phyloP scores from a whole-genome alignment of 1,140 invertebrate species.

The Drosophila jambulina region DNA sequence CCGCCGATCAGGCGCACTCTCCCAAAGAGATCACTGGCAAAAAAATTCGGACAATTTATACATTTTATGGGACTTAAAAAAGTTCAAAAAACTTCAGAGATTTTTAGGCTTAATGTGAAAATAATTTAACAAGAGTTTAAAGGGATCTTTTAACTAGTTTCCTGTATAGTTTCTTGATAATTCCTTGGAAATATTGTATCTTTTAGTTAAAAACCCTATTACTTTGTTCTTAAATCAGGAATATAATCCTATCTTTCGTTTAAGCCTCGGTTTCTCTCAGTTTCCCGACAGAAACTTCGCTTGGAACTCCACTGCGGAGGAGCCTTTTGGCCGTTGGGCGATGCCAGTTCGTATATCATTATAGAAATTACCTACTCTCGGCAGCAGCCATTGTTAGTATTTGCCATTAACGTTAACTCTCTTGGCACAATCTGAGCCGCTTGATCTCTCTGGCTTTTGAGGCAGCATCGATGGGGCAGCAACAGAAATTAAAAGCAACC shows the following conservation, averaged over 20 bases:
- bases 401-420: conserved; percentile 83
- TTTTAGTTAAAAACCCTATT: background rate
- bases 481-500: conserved; percentile 45
- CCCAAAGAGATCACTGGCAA: conserved; percentile 24
- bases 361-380: conserved; percentile 82
- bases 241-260: background rate
- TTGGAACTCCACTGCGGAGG: conserved; percentile 27
- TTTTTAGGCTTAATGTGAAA: background rate
- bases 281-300: conserved; percentile 6
- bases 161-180: background rate
- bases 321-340: conserved; percentile 68
- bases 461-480: conserved; percentile 32
- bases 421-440: conserved; percentile 71
- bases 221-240: background rate
- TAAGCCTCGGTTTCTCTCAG: conserved; percentile 10
- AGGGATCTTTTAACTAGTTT: background rate
- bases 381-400: conserved; percentile 76
- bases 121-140: background rate
- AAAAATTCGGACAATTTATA: background rate
- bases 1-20: conserved; percentile 55
- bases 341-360: conserved; percentile 83
- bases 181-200: background rate
- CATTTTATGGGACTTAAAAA: background rate
- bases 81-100: background rate
- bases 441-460: conserved; percentile 58